Evolutionary conservation across 2,888 invertebrate species (phyloP), one percentile per base, ranked within the genome.

Genomic region (Ectobius pallidus): DNA sequence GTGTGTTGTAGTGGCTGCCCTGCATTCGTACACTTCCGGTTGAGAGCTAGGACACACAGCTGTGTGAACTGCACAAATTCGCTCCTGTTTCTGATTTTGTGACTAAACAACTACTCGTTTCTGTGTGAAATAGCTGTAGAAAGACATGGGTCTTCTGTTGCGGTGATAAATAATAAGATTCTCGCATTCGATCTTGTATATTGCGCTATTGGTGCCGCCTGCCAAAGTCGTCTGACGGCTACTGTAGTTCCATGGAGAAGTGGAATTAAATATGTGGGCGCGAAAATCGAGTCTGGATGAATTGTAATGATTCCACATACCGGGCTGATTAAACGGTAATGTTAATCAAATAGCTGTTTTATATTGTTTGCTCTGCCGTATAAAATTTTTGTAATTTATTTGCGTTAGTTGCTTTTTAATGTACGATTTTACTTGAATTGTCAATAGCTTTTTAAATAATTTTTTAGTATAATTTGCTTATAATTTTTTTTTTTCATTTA

Each of bases 231-330:
- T 30, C 30, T 58, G 58, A 58, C 58, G 30, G 58, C 30, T 58
- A n/a, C n/a, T n/a, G n/a, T n/a, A 25, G 16, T 25, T 58, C 58
- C n/a, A 25, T 25, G 11, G 32, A 30, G 58, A 58, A 58, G 58
- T 25, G 58, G n/a, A 58, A 58, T 58, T 58, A 30, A 58, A 58
- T 58, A 58, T 30, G 58, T 58, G 30, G 27, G 58, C 58, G 58
- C 58, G 58, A 58, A 58, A 58, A 25, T 58, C 30, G 30, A 58
- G 58, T 58, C 1, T 1, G 16, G 30, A 14, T 58, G 58, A 52
- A 9, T 25, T 52, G 25, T 52, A 49, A 52, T 52, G 52, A n/a
- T n/a, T n/a, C 18, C 11, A 25, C 52, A 20, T 1, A 25, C 52
- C 3, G 25, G 3, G 52, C 22, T 52, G 52, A 16, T 25, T 52